A percentile compares a stretch with the other conserved stretches of the same genome.
Conservation (phyloP, 2,113 vertebrate species). For the Bubo blakistoni region DNA sequence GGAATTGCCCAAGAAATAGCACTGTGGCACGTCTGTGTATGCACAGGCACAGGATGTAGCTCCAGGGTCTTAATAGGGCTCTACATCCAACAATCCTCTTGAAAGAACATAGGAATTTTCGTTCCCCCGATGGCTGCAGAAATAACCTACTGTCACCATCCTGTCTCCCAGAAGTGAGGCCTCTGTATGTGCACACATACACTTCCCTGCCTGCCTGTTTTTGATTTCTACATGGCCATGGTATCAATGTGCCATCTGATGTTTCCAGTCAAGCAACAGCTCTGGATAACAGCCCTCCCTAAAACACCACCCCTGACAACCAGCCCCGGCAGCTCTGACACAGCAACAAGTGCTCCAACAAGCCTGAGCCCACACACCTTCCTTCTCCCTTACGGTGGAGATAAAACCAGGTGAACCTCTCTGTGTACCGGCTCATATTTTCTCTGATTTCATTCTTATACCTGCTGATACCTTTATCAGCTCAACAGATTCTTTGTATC, state of each 20-base stretch:
- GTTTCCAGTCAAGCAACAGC: neutral
- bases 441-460: neutral
- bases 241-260: neutral
- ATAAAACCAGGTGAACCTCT: neutral
- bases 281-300: neutral
- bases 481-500: neutral
- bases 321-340: neutral
- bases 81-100: neutral
- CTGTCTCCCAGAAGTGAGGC: neutral
- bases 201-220: neutral
- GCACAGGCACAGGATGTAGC: neutral
- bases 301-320: neutral
- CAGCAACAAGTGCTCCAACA: fast-evolving
- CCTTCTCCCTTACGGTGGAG: neutral
- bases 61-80: neutral
- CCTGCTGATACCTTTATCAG: neutral
- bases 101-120: neutral
- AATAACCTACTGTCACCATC: neutral
- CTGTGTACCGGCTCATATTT: neutral
- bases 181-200: neutral
- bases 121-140: neutral
- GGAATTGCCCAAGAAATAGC: neutral
- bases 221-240: neutral
- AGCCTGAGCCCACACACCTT: neutral
- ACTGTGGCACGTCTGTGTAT: neutral